Conservation (phyloP, 2,888 invertebrate species). For the Trichogramma evanescens region DNA sequence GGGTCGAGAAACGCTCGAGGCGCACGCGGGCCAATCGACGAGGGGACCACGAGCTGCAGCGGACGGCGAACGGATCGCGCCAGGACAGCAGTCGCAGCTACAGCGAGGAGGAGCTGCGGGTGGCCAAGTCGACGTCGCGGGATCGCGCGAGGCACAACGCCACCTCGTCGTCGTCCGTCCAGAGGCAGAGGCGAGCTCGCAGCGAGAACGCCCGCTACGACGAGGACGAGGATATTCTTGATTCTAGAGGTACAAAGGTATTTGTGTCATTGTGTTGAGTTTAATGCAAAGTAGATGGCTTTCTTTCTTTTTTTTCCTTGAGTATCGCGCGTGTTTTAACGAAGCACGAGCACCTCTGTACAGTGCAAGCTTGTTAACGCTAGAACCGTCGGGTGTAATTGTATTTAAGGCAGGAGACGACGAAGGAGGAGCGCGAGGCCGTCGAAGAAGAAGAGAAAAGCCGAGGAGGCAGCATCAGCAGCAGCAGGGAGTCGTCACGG, state of each 20-base stretch:
- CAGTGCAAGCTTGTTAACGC: no score
- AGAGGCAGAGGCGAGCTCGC: constrained; percentile 28
- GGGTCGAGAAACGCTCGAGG: constrained; percentile 37
- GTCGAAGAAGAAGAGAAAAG: neutral
- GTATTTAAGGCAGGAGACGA: neutral
- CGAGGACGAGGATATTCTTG: constrained; percentile 14
- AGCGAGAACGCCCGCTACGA: constrained; percentile 42
- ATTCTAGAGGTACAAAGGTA: no score
- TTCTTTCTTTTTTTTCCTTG: no score
- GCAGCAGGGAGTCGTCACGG: constrained; percentile 16
- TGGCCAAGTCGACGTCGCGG: constrained; percentile 47
- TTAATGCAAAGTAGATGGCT: no score
- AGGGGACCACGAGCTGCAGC: neutral
- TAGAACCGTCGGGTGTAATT: no score
- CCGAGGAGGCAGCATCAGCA: constrained; percentile 21
- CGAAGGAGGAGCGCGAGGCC: neutral
- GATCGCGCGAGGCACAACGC: neutral
- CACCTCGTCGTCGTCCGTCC: neutral
- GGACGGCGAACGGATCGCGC: constrained; percentile 29
- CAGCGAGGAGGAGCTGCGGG: constrained; percentile 41
- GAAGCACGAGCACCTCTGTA: no score
- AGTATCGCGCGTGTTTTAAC: no score
- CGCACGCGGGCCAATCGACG: constrained; percentile 28
- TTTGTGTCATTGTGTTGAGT: no score
- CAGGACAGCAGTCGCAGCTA: constrained; percentile 40